These are phyloP conservation scores for Liolophura sinensis DNA, from an alignment of 1,140 invertebrate species.

Conservation along the genomic window DNA sequence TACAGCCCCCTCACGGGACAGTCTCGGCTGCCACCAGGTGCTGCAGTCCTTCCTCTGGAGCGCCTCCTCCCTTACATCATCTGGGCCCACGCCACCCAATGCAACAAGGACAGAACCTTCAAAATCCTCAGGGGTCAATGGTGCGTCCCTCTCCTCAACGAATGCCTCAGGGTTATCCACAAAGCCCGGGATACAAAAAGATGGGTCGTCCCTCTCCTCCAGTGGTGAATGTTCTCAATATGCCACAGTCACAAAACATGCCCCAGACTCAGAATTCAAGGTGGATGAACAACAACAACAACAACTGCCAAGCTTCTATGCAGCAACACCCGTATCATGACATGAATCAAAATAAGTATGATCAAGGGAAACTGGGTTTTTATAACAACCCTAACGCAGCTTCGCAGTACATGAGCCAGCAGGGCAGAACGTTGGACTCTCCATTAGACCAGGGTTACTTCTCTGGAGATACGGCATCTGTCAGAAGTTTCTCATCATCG, in stretches of 20 bases:
- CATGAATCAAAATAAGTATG: too few species aligned
- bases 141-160: background rate
- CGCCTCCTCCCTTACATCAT: constrained; percentile 25
- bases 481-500: constrained; percentile 39
- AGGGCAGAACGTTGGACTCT: constrained; percentile 35
- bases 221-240: constrained; percentile 48
- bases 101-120: constrained; percentile 26
- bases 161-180: constrained; percentile 7
- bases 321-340: too few species aligned
- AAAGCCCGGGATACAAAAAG: constrained; percentile 14
- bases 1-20: too few species aligned
- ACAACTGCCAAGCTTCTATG: too few species aligned
- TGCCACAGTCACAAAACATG: constrained; percentile 21
- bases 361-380: too few species aligned
- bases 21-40: constrained; percentile 36
- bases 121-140: constrained; percentile 17
- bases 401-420: constrained; percentile 8
- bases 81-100: constrained; percentile 26
- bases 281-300: too few species aligned
- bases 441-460: constrained; percentile 49
- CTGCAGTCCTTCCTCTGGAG: constrained; percentile 32
- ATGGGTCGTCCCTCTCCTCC: constrained; percentile 41
- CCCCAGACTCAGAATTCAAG: too few species aligned
- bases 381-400: too few species aligned
- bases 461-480: constrained; percentile 40